Conservation (phyloP, 1,140 invertebrate genomes). For the Tetranychus urticae region DNA sequence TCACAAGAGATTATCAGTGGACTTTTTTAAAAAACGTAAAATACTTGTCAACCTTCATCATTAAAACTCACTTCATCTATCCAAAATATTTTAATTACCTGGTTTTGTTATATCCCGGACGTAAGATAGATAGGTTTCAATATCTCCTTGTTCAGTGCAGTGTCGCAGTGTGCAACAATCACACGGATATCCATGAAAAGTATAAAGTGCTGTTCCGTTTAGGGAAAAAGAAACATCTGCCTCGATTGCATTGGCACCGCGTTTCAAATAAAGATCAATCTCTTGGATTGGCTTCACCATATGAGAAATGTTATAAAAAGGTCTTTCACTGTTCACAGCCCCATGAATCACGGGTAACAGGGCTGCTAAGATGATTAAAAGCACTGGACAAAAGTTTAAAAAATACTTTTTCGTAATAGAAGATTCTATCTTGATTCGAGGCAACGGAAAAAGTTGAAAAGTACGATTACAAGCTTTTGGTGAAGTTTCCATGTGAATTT, state of each 20-base stretch:
- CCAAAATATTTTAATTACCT: neutral
- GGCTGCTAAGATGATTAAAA: no score
- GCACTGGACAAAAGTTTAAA: no score
- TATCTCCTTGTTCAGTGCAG: slow-evolving; percentile 9
- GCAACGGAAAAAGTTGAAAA: no score
- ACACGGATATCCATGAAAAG: slow-evolving; percentile 13
- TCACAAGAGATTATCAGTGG: no score
- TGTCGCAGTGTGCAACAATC: slow-evolving; percentile 14
- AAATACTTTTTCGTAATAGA: no score
- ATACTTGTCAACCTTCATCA: no score
- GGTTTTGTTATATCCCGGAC: slow-evolving; percentile 5
- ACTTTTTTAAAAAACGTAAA: no score
- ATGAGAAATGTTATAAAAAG: slow-evolving; percentile 14
- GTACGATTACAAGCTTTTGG: no score
- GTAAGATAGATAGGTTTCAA: slow-evolving; percentile 8
- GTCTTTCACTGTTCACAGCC: neutral
- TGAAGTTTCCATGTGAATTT: no score
- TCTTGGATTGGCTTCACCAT: slow-evolving; percentile 13
- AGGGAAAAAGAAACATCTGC: slow-evolving; percentile 11
- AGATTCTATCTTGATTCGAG: no score
- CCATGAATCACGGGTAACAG: no score
- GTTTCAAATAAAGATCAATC: neutral
- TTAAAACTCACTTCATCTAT: no score
- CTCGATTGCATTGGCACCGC: slow-evolving; percentile 3
- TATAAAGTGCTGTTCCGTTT: slow-evolving; percentile 10